Evolutionary conservation across 2,888 invertebrate species (phyloP), one percentile per base, ranked within the genome.

Genomic region (Mycogona germanica): DNA sequence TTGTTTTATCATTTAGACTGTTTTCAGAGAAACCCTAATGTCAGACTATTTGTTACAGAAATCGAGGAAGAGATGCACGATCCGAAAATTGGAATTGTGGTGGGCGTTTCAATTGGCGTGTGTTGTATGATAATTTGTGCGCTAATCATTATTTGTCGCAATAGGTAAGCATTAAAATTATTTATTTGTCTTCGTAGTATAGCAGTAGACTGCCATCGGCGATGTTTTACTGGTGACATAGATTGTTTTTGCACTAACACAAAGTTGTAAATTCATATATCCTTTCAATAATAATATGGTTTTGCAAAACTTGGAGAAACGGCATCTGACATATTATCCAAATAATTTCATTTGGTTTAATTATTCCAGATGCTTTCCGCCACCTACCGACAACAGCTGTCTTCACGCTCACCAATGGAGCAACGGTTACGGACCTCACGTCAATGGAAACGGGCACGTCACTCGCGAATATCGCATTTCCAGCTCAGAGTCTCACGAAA

Each of bases 51-150:
- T 41, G 7, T 29, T 21, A 25, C 35, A 45, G 53, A 35, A 2
- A 19, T 50, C 23, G 38, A 51, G 32, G 28, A 19, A 21, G 53
- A 53, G 32, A 49, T 49, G 44, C 54, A 59, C 7, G 60, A 60
- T 55, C 59, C 59, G 29, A 57, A 55, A 51, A 45, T 67, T 25
- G 67, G 68, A n/a, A 68, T 68, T 32, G 62, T 68, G 45, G 61
- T 68, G 41, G 69, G 68, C 1, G 61, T 66, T 40, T 61, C 64
- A 19, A 66, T 68, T 25, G 67, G 67, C 12, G 58, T 66, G 6
- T 59, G 63, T 50, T 66, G 67, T 48, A 65, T 68, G 58, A 61
- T 67, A 47, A 63, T 67, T 52, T 67, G 67, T 57, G 61, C 64
- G 38, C 47, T 67, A 28, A 64, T 68, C 55, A 63, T 67, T 25